A percentile compares a stretch with the other conserved stretches of the same genome.
Conservation (phyloP, 2,797 vertebrate genomes). For the Chelonia mydas region DNA sequence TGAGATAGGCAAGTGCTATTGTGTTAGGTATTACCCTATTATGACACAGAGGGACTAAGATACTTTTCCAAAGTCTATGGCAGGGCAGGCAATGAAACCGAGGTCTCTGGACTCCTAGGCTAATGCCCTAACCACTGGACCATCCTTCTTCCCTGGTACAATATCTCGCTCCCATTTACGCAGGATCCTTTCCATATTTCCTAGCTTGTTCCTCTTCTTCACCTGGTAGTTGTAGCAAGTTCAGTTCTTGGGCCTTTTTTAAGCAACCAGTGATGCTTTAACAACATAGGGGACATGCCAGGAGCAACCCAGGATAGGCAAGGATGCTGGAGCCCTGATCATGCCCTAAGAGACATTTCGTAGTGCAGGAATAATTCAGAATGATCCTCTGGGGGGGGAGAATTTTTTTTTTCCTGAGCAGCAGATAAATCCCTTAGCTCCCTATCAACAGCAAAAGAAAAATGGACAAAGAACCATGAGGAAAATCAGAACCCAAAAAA, state of each 20-base stretch:
- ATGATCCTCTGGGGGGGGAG: not conserved
- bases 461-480: not conserved
- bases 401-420: not conserved
- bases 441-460: not conserved
- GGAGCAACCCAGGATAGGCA: not conserved
- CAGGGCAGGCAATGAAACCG: no score
- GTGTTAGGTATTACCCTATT: not conserved
- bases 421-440: not conserved
- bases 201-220: not conserved
- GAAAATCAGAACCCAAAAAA: not conserved
- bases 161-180: not conserved
- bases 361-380: not conserved
- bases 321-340: not conserved
- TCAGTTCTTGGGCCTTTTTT: not conserved
- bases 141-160: not conserved
- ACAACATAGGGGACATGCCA: not conserved
- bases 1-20: not conserved
- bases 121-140: not conserved
- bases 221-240: not conserved
- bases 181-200: not conserved
- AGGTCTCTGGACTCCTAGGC: not conserved
- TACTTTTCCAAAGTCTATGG: not conserved
- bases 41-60: not conserved
- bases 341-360: rapidly evolving
- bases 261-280: not conserved